A percentile compares a stretch with the other conserved stretches of the same genome.
Conservation (phyloP, 64 coral and sea anemone genomes). For the Actinia tenebrosa region DNA sequence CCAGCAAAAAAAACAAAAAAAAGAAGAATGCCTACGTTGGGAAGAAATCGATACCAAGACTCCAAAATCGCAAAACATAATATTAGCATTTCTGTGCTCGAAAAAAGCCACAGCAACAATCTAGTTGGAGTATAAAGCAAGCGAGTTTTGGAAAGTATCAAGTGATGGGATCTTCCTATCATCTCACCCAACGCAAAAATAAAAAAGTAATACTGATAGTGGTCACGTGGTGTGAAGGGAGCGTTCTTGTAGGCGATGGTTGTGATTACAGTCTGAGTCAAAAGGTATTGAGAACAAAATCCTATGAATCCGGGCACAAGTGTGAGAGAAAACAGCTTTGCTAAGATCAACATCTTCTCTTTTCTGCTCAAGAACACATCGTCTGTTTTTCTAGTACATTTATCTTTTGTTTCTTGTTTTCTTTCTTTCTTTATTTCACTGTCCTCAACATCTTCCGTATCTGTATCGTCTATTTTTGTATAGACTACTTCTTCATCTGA, state of each 20-base stretch:
- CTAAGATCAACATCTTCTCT: too few species aligned
- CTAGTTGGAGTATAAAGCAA: too few species aligned
- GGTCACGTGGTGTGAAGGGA: slow-evolving; percentile 49
- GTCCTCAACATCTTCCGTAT: neutral
- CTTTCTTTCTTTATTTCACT: neutral
- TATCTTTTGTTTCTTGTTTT: neutral
- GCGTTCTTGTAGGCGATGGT: slow-evolving; percentile 68
- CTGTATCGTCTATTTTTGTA: slow-evolving; percentile 10
- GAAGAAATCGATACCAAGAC: slow-evolving; percentile 70
- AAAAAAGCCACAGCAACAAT: slow-evolving; percentile 28
- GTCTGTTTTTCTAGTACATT: neutral
- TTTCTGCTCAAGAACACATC: too few species aligned
- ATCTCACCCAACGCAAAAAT: slow-evolving; percentile 42
- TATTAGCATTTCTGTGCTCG: slow-evolving; percentile 17
- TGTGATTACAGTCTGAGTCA: slow-evolving; percentile 40
- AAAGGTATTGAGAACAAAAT: slow-evolving; percentile 57
- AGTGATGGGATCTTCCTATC: slow-evolving; percentile 38
- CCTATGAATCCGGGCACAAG: too few species aligned
- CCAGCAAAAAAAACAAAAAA: slow-evolving; percentile 36
- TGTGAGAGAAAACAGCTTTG: neutral
- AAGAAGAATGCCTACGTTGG: slow-evolving; percentile 32
- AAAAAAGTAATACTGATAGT: slow-evolving; percentile 79
- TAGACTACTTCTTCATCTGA: neutral
- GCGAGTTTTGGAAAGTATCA: too few species aligned
- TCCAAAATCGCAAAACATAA: slow-evolving; percentile 53